Conservation (phyloP, 1,140 invertebrate species). For the Metopolophium dirhodum region DNA sequence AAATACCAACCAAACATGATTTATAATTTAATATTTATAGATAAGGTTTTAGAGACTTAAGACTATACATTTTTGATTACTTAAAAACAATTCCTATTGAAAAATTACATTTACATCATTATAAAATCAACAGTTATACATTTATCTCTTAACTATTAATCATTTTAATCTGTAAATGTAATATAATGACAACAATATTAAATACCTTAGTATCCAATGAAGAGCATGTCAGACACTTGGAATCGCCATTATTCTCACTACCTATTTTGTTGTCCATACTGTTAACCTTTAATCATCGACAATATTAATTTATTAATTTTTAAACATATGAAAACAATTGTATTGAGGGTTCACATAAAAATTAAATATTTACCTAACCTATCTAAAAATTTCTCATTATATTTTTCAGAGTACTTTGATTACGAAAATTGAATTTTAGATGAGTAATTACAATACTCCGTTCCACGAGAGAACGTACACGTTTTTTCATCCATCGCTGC, state of each 20-base stretch:
- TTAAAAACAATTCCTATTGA: too few relatives aligned
- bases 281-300: slow-evolving; percentile 1
- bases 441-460: too few relatives aligned
- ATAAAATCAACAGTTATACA: neutral
- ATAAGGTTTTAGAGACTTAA: too few relatives aligned
- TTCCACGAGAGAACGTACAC: too few relatives aligned
- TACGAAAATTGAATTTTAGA: too few relatives aligned
- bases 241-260: slow-evolving; percentile 12
- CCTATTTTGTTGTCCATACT: slow-evolving; percentile 33
- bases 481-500: too few relatives aligned
- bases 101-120: too few relatives aligned
- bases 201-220: slow-evolving; percentile 44
- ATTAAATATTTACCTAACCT: neutral
- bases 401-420: too few relatives aligned
- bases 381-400: too few relatives aligned
- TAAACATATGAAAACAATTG: slow-evolving; percentile 63
- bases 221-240: slow-evolving; percentile 28
- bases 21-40: too few relatives aligned
- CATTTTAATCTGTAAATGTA: neutral
- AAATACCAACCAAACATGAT: too few relatives aligned
- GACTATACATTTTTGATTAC: too few relatives aligned
- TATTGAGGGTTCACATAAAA: neutral
- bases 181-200: neutral
- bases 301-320: slow-evolving; percentile 65
- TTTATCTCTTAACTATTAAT: neutral